Base-by-base conservation (phyloP, 2,888 invertebrate genomes). In the Drosophila hamatofila region DNA sequence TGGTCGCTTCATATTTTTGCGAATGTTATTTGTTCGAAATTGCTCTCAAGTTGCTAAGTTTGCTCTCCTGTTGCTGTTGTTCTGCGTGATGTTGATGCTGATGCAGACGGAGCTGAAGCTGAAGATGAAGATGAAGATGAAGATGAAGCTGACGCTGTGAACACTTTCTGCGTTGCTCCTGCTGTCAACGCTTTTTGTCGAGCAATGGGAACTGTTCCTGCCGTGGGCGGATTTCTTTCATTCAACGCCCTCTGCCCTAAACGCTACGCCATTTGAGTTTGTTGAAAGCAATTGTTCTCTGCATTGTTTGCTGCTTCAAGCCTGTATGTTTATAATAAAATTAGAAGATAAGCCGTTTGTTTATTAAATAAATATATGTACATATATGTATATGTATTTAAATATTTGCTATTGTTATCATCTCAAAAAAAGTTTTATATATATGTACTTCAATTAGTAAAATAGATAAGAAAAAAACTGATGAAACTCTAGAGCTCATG, bases 21-120 rank as follows among this genome's bases (percentile, higher is more conserved):
- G 46, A 80, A 71, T 80, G 80, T 78, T 83, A 72, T 84, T 81
- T 83, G 74, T 77, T 75, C 57, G 65, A 67, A 78, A 85, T 83
- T 83, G 82, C 83, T 83, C 84, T 81, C 72, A 73, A 85, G 86
- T 79, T 76, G 68, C 71, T 75, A 68, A 81, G 73, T 65, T 79
- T 71, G 66, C 66, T 62, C 73, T 70, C 54, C 62, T 51, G 27
- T 72, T 63, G 25, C 39, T 23, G 44, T 54, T 71, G 60, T 27
- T 63, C 37, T 23, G 21, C 30, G 30, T 46, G 56, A 18, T 55
- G 42, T 30, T 69, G 41, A n/a, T 55, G 55, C 33, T 48, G 70
- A 35, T 54, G 63, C 39, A 23, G 46, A 23, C 51, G 25, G 3
- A n/a, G n/a, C n/a, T 23, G 23, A 44, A 25, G 23, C 23, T 42